phyloP scores from a whole-genome alignment of 2,113 vertebrate genomes.

The Coracopsis vasa region DNA sequence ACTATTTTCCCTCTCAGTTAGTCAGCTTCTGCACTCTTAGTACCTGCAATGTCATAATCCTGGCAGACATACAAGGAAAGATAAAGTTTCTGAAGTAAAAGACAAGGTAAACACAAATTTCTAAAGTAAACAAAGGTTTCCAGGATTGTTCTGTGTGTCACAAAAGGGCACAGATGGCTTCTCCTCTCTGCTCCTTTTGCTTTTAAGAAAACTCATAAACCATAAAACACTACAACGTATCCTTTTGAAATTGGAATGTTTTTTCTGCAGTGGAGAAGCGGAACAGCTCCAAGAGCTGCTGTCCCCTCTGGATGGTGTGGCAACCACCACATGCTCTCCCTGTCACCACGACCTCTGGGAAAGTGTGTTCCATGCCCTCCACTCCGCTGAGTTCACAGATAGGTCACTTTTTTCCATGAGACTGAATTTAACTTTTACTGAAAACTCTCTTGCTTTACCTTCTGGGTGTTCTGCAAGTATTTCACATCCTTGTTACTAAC shows the following conservation, averaged over 20 bases:
- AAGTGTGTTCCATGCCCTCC: background rate
- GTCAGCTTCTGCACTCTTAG: background rate
- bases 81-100: background rate
- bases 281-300: background rate
- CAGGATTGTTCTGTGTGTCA: background rate
- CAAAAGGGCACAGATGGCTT: background rate
- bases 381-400: background rate
- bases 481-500: background rate
- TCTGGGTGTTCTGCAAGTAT: background rate
- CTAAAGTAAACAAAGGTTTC: background rate
- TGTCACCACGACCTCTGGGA: background rate
- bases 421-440: background rate
- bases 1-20: background rate
- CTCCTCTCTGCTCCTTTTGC: background rate
- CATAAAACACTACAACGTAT: background rate
- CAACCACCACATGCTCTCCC: background rate
- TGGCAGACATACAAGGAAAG: fast-evolving
- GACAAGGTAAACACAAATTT: slow-evolving; percentile 16
- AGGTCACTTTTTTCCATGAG: background rate
- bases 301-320: background rate
- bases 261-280: fast-evolving
- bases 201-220: background rate
- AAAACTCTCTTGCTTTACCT: background rate
- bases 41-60: background rate
- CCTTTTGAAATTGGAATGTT: fast-evolving